Evolutionary conservation across 2,797 vertebrate genomes (phyloP).

Genomic region (Phylloscopus collybita): DNA sequence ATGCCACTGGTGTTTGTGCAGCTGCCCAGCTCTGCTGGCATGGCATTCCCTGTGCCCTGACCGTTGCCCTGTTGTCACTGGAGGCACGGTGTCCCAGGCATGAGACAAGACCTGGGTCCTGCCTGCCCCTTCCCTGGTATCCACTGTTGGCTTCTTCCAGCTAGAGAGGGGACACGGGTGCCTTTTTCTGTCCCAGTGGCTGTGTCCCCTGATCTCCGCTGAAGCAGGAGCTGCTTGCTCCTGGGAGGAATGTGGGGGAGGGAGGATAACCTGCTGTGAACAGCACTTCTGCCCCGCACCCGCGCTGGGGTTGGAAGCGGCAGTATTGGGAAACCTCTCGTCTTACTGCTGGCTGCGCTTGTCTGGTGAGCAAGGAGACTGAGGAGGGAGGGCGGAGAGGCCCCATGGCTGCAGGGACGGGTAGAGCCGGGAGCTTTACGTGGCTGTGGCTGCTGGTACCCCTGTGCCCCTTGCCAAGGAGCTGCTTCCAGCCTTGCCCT

Average conservation of each 20-base stretch:
- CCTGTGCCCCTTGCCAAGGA: not conserved
- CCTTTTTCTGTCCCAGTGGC: not conserved
- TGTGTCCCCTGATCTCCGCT: not conserved
- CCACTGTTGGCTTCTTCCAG: not conserved
- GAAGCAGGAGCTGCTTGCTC: not conserved
- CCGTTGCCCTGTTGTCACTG: not conserved
- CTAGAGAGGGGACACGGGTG: rapidly evolving
- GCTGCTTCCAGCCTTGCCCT: not conserved
- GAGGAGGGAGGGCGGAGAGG: not conserved
- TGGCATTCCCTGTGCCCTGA: not conserved
- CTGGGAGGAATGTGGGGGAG: not conserved
- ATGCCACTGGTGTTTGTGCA: not conserved
- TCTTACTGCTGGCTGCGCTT: constrained; percentile 37
- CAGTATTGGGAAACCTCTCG: constrained; percentile 55
- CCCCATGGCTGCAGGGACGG: not conserved
- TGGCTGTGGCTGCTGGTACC: not conserved
- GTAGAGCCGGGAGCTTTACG: not conserved
- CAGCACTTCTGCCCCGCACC: not conserved
- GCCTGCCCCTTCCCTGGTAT: not conserved
- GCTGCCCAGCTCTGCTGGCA: not conserved
- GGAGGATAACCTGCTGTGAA: constrained; percentile 5
- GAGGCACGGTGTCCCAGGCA: not conserved
- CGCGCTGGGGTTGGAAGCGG: not conserved
- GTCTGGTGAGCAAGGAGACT: constrained; percentile 24
- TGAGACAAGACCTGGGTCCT: not conserved